Evolutionary conservation across 2,113 vertebrate genomes (phyloP).

Genomic region (Centropus bengalensis): DNA sequence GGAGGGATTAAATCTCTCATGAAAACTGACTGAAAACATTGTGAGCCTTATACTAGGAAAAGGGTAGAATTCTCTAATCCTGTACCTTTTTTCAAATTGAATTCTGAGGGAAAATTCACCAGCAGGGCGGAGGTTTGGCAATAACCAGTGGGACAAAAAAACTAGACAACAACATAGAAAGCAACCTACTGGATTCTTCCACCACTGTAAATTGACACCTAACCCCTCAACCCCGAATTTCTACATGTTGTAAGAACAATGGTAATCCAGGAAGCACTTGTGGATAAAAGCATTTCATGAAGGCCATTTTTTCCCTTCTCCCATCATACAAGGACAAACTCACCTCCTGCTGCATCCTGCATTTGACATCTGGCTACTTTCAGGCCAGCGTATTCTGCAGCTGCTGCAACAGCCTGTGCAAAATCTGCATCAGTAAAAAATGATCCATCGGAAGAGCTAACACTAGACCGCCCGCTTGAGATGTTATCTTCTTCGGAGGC

Average conservation of each 20-base stretch:
- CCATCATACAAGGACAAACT: neutral
- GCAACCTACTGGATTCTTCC: neutral
- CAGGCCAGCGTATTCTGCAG: conserved; percentile 93
- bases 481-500: conserved; percentile 97
- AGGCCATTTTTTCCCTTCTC: accelerated
- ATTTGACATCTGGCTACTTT: conserved; percentile 89
- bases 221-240: neutral
- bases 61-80: neutral
- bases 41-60: neutral
- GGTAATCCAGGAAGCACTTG: neutral
- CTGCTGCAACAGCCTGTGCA: conserved; percentile 94
- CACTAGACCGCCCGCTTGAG: conserved; percentile 94
- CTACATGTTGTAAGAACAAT: neutral
- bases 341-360: conserved; percentile 82
- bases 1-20: neutral
- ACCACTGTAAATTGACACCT: neutral
- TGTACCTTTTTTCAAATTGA: neutral
- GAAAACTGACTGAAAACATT: neutral
- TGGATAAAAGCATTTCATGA: neutral
- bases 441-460: conserved; percentile 97
- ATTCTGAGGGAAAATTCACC: neutral
- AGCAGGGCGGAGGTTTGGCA: neutral
- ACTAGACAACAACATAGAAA: neutral
- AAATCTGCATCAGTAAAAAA: conserved; percentile 99
- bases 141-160: neutral